A percentile compares a stretch with the other conserved stretches of the same genome.
phyloP scores from a whole-genome alignment of 2,113 vertebrate genomes.

The Anolis sagrei region DNA sequence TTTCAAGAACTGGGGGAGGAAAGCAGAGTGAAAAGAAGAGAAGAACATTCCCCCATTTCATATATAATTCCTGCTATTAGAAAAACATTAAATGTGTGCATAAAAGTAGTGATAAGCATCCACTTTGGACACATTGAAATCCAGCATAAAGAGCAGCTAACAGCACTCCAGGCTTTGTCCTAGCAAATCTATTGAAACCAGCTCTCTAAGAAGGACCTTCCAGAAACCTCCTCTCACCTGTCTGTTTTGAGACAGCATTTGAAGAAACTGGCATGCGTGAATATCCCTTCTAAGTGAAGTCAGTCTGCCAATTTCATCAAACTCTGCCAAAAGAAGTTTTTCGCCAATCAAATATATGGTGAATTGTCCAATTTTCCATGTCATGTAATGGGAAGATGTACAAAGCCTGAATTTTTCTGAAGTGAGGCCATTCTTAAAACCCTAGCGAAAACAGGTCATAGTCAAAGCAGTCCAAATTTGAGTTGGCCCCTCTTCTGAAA shows the following conservation, averaged over 20 bases:
- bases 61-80: background rate
- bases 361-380: background rate
- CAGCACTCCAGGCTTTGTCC: no score
- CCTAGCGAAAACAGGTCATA: background rate
- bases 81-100: background rate
- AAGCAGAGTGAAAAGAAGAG: background rate
- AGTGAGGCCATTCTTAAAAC: background rate
- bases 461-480: background rate
- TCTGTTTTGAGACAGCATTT: no score
- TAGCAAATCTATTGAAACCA: no score
- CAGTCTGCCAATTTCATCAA: background rate
- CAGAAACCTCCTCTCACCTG: no score
- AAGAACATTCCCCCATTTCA: background rate
- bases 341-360: no score
- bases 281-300: no score
- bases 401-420: background rate
- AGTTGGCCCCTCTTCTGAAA: background rate
- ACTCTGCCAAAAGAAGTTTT: background rate
- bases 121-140: no score
- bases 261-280: no score
- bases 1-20: background rate
- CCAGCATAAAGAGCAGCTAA: no score
- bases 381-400: background rate
- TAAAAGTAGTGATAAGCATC: background rate
- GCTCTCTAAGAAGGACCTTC: no score